Conservation (phyloP, 2,888 invertebrate genomes). For the Drosophila koepferae region DNA sequence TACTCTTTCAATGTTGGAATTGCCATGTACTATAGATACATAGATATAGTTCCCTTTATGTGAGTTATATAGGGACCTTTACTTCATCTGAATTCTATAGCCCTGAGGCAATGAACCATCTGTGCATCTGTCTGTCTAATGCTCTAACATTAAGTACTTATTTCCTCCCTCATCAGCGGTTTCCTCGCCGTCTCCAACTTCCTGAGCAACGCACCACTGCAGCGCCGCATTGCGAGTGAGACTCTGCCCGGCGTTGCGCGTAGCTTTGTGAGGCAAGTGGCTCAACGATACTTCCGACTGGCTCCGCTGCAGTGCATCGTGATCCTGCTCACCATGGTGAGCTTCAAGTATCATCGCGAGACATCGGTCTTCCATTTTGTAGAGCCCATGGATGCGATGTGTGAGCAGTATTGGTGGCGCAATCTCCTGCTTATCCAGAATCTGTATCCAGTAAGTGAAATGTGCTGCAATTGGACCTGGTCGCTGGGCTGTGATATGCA, state of each 20-base stretch:
- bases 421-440: conserved; percentile 52
- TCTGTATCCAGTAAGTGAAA: conserved; percentile 8
- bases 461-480: conserved; percentile 61
- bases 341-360: conserved; percentile 37
- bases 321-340: conserved; percentile 26
- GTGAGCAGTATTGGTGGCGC: conserved; percentile 36
- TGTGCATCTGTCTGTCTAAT: too few species aligned
- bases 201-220: conserved; percentile 35
- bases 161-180: conserved; percentile 33
- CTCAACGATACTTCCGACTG: conserved; percentile 54
- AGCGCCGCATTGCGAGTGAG: conserved; percentile 36
- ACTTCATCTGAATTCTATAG: too few species aligned
- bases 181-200: conserved; percentile 55
- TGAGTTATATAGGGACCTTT: too few species aligned
- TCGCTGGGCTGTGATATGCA: conserved; percentile 60
- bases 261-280: conserved; percentile 22
- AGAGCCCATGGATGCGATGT: conserved; percentile 41
- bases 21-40: too few species aligned
- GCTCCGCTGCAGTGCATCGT: conserved; percentile 41
- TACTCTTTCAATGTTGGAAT: too few species aligned
- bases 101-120: too few species aligned
- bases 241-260: conserved; percentile 16
- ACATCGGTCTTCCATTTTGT: conserved; percentile 42
- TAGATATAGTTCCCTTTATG: background rate
- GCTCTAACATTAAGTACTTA: too few species aligned